Conservation (phyloP, 2,888 invertebrate species). For the Tromatobia lineatoria region DNA sequence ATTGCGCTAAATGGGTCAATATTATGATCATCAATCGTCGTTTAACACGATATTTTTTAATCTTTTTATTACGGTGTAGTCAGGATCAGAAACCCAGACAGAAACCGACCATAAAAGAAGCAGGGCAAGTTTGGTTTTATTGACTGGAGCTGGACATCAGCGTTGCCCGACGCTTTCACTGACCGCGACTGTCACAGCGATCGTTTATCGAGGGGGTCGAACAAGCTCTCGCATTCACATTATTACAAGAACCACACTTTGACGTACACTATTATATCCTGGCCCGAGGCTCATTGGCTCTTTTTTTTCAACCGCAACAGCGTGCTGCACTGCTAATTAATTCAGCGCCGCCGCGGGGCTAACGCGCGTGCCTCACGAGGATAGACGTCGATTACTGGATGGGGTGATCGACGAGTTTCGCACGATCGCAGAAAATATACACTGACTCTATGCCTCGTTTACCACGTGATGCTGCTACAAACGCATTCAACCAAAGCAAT, state of each 20-base stretch:
- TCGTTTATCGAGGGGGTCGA: conserved; percentile 49
- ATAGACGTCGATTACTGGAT: conserved; percentile 48
- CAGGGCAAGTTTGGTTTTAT: conserved; percentile 26
- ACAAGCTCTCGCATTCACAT: conserved; percentile 46
- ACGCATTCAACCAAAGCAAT: neutral
- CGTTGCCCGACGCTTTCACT: conserved; percentile 62
- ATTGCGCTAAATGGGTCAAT: no score
- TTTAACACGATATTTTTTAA: neutral
- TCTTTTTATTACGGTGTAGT: neutral
- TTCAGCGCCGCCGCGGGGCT: conserved; percentile 53
- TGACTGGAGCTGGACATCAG: conserved; percentile 42
- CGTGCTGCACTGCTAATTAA: conserved; percentile 59
- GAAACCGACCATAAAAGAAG: conserved; percentile 1
- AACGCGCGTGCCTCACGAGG: conserved; percentile 34
- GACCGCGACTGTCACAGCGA: conserved; percentile 45
- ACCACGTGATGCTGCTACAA: neutral
- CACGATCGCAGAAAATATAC: conserved; percentile 55
- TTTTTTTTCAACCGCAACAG: conserved; percentile 42
- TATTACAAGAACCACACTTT: conserved; percentile 55
- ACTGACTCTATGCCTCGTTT: neutral
- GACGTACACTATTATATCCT: conserved; percentile 59
- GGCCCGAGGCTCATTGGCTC: conserved; percentile 48
- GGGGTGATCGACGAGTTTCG: conserved; percentile 63
- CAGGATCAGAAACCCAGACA: conserved; percentile 20
- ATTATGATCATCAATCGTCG: no score